Percentiles rank a stretch among this genome's conserved stretches.
phyloP scores from a whole-genome alignment of 2,113 vertebrate genomes.

The Chroicocephalus ridibundus region DNA sequence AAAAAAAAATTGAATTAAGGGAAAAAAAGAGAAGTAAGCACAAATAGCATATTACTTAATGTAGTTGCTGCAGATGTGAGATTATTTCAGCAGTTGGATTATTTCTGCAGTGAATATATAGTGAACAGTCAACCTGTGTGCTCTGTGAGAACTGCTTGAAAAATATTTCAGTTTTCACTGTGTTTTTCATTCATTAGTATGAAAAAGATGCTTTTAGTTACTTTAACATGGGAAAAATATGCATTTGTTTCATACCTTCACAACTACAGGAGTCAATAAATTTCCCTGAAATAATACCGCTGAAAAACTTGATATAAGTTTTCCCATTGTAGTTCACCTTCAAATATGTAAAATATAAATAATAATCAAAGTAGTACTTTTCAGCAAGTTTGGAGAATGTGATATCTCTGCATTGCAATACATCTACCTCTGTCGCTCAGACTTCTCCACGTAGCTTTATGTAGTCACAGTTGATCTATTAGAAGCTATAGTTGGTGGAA shows the following conservation, averaged over 20 bases:
- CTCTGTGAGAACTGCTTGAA: neutral
- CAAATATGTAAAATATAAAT: neutral
- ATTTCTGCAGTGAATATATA: neutral
- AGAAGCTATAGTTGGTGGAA: neutral
- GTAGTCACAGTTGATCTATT: neutral
- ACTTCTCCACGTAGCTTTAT: neutral
- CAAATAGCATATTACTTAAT: neutral
- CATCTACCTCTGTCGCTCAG: neutral
- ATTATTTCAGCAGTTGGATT: neutral
- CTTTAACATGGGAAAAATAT: neutral
- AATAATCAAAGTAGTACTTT: neutral
- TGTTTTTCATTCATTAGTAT: neutral
- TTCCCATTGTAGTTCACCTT: neutral
- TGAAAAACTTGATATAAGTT: neutral
- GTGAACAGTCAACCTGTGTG: neutral
- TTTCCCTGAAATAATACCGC: neutral
- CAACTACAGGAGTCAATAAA: neutral
- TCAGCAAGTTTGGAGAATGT: neutral
- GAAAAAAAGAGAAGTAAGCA: neutral
- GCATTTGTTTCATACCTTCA: neutral
- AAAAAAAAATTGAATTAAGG: neutral
- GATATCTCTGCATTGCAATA: neutral
- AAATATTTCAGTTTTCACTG: neutral
- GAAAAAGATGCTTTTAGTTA: neutral
- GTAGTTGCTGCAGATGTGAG: neutral